Base-by-base conservation (phyloP, 1,140 invertebrate species). In the Orius insidiosus region DNA sequence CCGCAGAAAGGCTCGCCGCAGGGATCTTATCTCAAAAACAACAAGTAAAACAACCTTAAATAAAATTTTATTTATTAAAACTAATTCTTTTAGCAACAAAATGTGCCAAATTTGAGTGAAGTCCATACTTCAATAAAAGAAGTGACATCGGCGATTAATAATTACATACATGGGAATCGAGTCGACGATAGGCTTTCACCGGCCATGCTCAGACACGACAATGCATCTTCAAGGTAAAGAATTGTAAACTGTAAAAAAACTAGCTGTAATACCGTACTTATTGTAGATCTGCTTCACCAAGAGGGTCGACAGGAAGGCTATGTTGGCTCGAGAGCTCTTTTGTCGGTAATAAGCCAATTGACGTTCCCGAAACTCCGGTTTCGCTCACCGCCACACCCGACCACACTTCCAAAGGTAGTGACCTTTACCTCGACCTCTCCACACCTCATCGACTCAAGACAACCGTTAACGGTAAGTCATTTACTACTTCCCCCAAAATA, bases 291-390 rank as follows among this genome's bases (percentile, higher is more conserved):
- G 53, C 53, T 18, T 59, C 57, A 6, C 55, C 59, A 8, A 52
- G 55, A 45, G 59, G 66, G 58, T 68, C 67, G 52, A 67, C 68
- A 53, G 62, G 63, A 47, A 66, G 66, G 51, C 58, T 72, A 53
- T 85, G 82, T 60, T 90, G 86, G 86, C 70, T 90, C 60, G 86
- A 90, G 61, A 88, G 83, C 63, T 86, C 83, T 48, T 90, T 90
- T 65, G 84, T 89, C 50, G 78, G 85, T 51, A 79, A 76, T 53
- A 75, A 80, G 55, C 84, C 83, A 5, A 63, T 86, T 54, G 83
- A 86, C 51, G 84, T 82, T 32, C 84, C 81, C 9, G 78, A 83
- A 63, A 86, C 81, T 48, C 82, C 82, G 19, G 68, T 79, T 49
- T 76, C 72, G 39, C 64, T 71, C 50, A 63, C 61, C 35, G 62